phyloP scores from a whole-genome alignment of 2,113 vertebrate genomes.

The Anhinga rufa region DNA sequence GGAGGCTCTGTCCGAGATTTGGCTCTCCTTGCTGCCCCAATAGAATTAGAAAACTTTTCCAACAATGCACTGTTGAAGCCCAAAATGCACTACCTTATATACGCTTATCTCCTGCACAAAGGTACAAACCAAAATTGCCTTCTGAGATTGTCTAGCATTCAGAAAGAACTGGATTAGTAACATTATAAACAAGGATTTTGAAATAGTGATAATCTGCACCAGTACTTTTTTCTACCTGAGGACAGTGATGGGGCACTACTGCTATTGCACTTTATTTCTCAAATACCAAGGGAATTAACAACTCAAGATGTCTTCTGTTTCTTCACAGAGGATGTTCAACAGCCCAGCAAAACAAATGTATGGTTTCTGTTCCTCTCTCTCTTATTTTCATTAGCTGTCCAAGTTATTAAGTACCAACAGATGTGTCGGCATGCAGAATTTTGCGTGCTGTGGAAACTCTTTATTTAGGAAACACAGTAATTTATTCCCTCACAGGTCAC shows the following conservation, averaged over 20 bases:
- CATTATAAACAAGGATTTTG: background rate
- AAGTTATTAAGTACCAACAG: background rate
- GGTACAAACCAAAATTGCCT: background rate
- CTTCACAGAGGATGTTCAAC: background rate
- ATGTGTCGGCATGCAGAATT: background rate
- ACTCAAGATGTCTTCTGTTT: background rate
- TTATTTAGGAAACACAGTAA: background rate
- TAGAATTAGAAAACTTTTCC: background rate
- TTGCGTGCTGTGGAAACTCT: background rate
- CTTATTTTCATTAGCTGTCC: background rate
- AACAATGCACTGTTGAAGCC: background rate
- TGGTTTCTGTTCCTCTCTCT: background rate
- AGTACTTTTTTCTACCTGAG: background rate
- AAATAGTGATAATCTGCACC: background rate
- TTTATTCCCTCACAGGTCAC: background rate
- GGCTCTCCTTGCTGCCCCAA: background rate
- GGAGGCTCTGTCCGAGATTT: background rate
- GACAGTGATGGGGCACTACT: background rate
- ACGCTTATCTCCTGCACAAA: background rate
- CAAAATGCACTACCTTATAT: background rate
- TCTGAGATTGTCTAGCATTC: background rate
- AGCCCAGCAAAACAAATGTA: background rate
- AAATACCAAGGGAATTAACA: background rate
- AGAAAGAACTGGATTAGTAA: background rate
- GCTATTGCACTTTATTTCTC: background rate